Base-by-base conservation (phyloP, 1,140 invertebrate genomes). In the Acromyrmex charruanus region DNA sequence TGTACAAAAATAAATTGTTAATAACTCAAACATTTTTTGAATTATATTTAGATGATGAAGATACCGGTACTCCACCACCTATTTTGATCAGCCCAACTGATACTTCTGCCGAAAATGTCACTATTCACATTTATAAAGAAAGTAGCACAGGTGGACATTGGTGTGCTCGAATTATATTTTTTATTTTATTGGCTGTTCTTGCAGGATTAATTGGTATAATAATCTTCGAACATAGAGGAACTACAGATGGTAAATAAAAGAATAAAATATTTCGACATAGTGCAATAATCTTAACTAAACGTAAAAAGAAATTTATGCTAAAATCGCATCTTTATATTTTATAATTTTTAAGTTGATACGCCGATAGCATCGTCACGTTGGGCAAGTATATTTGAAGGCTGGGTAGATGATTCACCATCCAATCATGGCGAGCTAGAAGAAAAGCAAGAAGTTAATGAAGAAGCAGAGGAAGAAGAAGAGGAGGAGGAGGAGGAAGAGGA, bases 91-190 rank as follows among this genome's bases (percentile, higher is more conserved):
- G 77, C 68, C 86, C 90, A 1, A 77, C 88, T 9, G 93, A 95
- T 74, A 92, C 95, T 85, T 93, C 94, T 59, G 95, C 96, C 88
- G 97, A 97, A 31, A 97, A 97, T 92, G 95, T 97, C 35, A 96
- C 97, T 71, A 97, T 98, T 91, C 97, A 98, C 91, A 96, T 98
- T 44, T 96, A 98, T 39, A 97, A 97, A 90, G 97, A 98, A 65
- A 96, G 96, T 87, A 96, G 96, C 12, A 97, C 97, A 18, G 97
- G 97, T 59, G 98, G 97, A 44, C 97, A 98, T 91, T 97, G 97
- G 96, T 98, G 97, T 94, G 97, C 98, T 9, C 98, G 97, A 95
- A 96, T 98, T 59, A 96, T 98, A 85, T 98, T 98, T 94, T 98
- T 98, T 91, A 94, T 96, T 3, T 92, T 98, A 16, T 95, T 98